A percentile compares a stretch with the other conserved stretches of the same genome.
These are phyloP conservation scores for Telmatherina bonti DNA, from an alignment of 2,797 vertebrate genomes.

Conservation along the genomic window DNA sequence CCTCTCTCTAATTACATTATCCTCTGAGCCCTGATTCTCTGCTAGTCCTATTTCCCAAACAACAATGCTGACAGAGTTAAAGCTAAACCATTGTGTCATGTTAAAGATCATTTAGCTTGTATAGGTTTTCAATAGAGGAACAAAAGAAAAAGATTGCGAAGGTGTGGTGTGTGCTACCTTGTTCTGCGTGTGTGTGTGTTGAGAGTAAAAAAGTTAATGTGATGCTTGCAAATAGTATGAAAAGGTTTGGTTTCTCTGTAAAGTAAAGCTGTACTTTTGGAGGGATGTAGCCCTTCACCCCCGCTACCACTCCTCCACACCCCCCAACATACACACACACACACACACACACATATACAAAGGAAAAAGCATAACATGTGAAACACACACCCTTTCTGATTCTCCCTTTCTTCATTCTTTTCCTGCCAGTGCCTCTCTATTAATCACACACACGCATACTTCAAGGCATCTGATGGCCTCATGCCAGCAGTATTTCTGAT, in stretches of 20 bases:
- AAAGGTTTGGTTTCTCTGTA: constrained; percentile 34
- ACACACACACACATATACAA: too few species aligned
- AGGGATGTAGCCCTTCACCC: too few species aligned
- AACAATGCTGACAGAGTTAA: constrained; percentile 81
- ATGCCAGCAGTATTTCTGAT: constrained; percentile 60
- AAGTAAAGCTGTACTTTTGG: constrained; percentile 34
- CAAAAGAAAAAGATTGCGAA: neutral
- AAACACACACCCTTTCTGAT: constrained; percentile 25
- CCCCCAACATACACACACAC: too few species aligned
- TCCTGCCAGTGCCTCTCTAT: constrained; percentile 31
- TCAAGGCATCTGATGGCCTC: constrained; percentile 41
- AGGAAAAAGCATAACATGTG: too few species aligned
- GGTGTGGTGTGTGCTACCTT: constrained; percentile 10
- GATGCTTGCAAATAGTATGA: constrained; percentile 1
- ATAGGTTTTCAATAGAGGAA: constrained; percentile 56
- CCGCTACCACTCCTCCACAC: too few species aligned
- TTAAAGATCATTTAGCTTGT: constrained; percentile 78
- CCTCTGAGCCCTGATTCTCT: constrained; percentile 70
- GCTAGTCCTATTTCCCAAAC: constrained; percentile 69
- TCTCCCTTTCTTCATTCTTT: constrained; percentile 10
- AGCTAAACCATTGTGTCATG: constrained; percentile 70
- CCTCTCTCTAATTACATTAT: constrained; percentile 76
- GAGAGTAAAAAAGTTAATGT: constrained; percentile 3
- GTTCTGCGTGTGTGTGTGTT: constrained; percentile 5
- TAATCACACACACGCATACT: constrained; percentile 38